Evolutionary conservation across 1,140 invertebrate species (phyloP), one percentile per base, ranked within the genome.

Genomic region (Bemisia tabaci): DNA sequence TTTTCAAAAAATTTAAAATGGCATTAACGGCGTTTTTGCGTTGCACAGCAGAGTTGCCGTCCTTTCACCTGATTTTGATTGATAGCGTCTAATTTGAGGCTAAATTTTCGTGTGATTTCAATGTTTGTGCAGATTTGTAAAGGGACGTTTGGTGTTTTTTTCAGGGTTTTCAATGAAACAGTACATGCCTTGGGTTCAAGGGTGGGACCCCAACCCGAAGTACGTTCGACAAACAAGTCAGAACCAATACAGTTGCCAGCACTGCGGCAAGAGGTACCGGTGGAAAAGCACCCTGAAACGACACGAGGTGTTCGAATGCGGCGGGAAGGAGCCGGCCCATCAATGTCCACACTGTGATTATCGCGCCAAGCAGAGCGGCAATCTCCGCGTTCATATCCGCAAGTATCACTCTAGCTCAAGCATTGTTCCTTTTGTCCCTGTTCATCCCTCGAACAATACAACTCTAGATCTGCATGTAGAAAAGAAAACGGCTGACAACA

Each of bases 241-340:
- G 39, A 70, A 70, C 62, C 69, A 64, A 65, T 72, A 68, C 75
- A 82, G 87, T 25, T 91, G 89, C 73, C 79, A 86, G 60, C 87
- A 89, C 72, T 91, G 89, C 76, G 87, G 88, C 59, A 90, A 90
- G 74, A 82, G 85, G 25, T 91, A 91, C 74, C 81, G 88, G 71
- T 90, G 88, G 88, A 90, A 90, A 74, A 89, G 87, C 21, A 90
- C 88, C 65, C 81, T 90, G 81, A 81, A 87, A 0, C 82, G 88
- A 9, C 90, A 93, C 77, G 88, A 91, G 74, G 87, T 85, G 76
- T 89, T 91, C 68, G 90, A 92, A 76, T 93, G 90, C 76, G 89
- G 90, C n/a, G 89, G 89, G 65, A 90, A 91, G 74, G 86, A 88
- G 68, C 88, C 87, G 0, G 83, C 86, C 60, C 90, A 91, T 76